Conservation (phyloP, 2,888 invertebrate species). For the Nematopogon swammerdamellus region DNA sequence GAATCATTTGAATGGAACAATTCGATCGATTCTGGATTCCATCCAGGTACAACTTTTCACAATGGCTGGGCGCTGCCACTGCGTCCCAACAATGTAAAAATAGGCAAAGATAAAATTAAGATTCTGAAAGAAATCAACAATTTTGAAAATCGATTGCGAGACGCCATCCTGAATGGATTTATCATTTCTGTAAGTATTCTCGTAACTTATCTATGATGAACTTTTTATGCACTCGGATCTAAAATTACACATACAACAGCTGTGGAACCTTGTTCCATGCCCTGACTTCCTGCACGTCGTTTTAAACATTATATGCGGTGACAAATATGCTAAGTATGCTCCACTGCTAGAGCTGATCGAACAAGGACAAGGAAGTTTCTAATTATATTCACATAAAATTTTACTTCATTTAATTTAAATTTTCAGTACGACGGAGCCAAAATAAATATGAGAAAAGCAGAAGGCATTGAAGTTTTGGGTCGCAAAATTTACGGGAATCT, state of each 20-base stretch:
- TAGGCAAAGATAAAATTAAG: conserved; percentile 21
- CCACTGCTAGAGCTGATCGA: too few relatives aligned
- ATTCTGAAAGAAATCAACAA: conserved; percentile 29
- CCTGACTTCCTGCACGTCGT: too few relatives aligned
- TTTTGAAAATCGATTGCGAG: conserved; percentile 39
- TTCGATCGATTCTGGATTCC: conserved; percentile 47
- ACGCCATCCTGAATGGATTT: conserved; percentile 45
- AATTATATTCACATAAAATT: too few relatives aligned
- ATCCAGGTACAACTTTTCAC: conserved; percentile 50
- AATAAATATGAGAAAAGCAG: conserved; percentile 1
- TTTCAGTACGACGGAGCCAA: conserved; percentile 3
- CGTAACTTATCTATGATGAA: too few relatives aligned
- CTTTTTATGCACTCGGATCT: too few relatives aligned
- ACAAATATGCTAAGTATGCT: too few relatives aligned
- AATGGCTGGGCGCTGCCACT: conserved; percentile 57
- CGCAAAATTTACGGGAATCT: conserved; percentile 4
- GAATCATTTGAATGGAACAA: conserved; percentile 38
- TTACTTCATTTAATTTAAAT: too few relatives aligned
- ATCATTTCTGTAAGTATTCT: conserved; percentile 16
- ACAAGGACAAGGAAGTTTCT: too few relatives aligned
- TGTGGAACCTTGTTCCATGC: too few relatives aligned
- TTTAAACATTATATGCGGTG: too few relatives aligned
- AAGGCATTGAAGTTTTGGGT: conserved; percentile 2
- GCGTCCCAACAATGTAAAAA: conserved; percentile 40
- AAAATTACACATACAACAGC: too few relatives aligned